Evolutionary conservation across 2,888 invertebrate species (phyloP), one percentile per base, ranked within the genome.

Genomic region (Cerceris rybyensis): DNA sequence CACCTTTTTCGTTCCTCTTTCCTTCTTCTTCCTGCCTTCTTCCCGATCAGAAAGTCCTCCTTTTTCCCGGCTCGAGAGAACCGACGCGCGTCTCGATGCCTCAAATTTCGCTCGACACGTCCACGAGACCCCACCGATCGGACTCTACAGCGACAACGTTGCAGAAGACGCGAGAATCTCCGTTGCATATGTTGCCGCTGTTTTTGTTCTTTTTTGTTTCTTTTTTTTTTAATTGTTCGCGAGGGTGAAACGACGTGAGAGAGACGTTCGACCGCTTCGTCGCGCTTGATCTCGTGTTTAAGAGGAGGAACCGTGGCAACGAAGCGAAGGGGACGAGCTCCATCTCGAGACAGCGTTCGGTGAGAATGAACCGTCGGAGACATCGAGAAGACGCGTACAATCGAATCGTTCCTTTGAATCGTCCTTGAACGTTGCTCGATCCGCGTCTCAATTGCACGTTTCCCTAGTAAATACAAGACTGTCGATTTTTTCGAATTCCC

Each of bases 221-320:
- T 11, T n/a, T n/a, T 50, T 50, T 1, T 50, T 46, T 5, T 4
- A 11, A 46, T 46, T 46, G 14, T 60, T 63, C 14, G n/a, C 65
- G 65, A 59, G 81, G 57, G 64, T 76, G 81, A 70, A 43, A 57
- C 70, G 60, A 43, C 55, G 55, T 67, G 65, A 68, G 13, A 16
- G 46, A 59, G 49, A 52, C 64, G 6, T 55, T 75, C 75, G 80
- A 16, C 41, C 68, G 50, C 17, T 54, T 58, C 65, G 68, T 83
- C 78, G 72, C 76, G 85, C 85, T 85, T 85, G 85, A 85, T 85
- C 83, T 85, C 85, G 74, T 80, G 79, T 63, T 59, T 75, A 43
- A 61, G 61, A 28, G 28, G 28, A 72, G 68, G 76, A 68, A 78
- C 59, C 74, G 77, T 39, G 73, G 65, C 49, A 72, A 54, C 43